Percentiles rank a stretch among this genome's conserved stretches.
These are phyloP conservation scores for Tupiocoris notatus DNA, from an alignment of 2,888 invertebrate genomes.

Conservation along the genomic window DNA sequence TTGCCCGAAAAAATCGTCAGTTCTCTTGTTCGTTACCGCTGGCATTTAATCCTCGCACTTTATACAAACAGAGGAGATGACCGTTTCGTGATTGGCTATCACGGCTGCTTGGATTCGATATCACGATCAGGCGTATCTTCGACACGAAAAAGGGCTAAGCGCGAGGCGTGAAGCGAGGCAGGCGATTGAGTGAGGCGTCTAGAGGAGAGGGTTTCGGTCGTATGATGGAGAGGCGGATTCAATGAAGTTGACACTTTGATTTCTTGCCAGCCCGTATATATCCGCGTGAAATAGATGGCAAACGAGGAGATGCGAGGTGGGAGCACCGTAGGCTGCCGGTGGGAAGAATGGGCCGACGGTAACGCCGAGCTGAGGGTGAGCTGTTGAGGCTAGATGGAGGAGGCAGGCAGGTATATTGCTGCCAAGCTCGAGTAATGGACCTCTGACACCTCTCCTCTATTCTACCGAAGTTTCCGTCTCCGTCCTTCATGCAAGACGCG, in stretches of 20 bases:
- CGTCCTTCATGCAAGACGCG: background rate
- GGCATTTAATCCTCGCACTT: no score
- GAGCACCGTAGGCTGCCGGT: no score
- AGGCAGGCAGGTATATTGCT: conserved; percentile 35
- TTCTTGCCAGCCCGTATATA: conserved; percentile 31
- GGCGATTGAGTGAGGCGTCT: background rate
- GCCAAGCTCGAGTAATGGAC: conserved; percentile 37
- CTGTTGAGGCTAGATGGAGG: background rate
- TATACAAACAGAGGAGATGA: no score
- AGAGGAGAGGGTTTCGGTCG: background rate
- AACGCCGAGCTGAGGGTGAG: background rate
- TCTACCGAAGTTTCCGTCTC: background rate
- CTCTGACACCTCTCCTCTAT: background rate
- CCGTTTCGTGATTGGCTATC: no score
- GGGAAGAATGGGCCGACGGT: background rate
- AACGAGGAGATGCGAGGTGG: no score
- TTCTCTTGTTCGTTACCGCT: no score
- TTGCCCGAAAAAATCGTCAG: no score
- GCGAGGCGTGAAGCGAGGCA: background rate
- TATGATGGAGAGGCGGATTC: conserved; percentile 32
- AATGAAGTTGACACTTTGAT: conserved; percentile 40
- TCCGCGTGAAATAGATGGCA: background rate
- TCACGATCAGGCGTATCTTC: no score
- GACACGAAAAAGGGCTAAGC: no score
- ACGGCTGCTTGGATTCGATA: no score